A percentile compares a stretch with the other conserved stretches of the same genome.
Evolutionary conservation across 2,888 invertebrate genomes (phyloP).

Genomic region (Eristalis arbustorum): DNA sequence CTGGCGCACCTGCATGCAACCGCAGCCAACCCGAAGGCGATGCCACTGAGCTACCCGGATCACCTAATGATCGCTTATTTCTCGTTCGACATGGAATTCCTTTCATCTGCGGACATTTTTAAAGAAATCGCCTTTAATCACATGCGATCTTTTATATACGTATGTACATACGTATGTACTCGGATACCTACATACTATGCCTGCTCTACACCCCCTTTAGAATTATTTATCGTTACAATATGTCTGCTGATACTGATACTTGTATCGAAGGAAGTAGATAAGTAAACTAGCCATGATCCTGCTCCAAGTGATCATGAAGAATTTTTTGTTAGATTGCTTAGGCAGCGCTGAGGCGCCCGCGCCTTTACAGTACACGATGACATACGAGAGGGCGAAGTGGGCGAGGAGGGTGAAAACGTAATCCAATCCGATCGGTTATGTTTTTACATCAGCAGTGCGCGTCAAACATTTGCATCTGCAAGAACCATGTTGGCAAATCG

Average conservation of each 20-base stretch:
- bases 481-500: slow-evolving; percentile 27
- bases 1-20: slow-evolving; percentile 67
- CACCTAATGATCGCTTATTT: slow-evolving; percentile 75
- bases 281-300: background rate
- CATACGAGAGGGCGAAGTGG: background rate
- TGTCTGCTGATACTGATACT: slow-evolving; percentile 34
- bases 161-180: slow-evolving; percentile 41
- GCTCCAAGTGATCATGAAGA: background rate
- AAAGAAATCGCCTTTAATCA: slow-evolving; percentile 64
- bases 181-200: background rate
- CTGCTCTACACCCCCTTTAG: slow-evolving; percentile 1
- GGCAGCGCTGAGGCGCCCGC: background rate
- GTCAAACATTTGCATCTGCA: slow-evolving; percentile 55
- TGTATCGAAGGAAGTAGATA: background rate
- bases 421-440: slow-evolving; percentile 35
- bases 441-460: slow-evolving; percentile 41
- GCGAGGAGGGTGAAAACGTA: background rate
- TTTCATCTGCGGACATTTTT: slow-evolving; percentile 75
- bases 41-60: slow-evolving; percentile 71
- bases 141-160: slow-evolving; percentile 65
- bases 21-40: slow-evolving; percentile 48
- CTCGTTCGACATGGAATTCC: slow-evolving; percentile 76
- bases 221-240: slow-evolving; percentile 63
- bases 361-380: background rate
- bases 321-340: background rate